Evolutionary conservation across 2,797 vertebrate species (phyloP).

Genomic region (Poecilia gillii): DNA sequence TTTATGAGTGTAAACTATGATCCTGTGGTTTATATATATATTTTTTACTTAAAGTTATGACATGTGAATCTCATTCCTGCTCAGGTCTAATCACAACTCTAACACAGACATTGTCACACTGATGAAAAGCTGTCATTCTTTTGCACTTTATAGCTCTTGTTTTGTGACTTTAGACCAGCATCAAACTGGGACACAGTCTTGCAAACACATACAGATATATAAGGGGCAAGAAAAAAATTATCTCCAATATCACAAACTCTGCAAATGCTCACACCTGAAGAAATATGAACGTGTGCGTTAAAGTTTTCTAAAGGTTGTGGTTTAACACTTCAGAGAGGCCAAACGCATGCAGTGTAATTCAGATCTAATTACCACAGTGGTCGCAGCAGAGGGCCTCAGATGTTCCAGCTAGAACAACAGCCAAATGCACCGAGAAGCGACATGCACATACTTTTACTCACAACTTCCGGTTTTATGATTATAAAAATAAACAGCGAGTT

Average conservation of each 20-base stretch:
- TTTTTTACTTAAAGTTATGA: background rate
- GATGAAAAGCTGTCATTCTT: background rate
- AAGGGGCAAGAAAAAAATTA: background rate
- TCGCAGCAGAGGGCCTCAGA: conserved; percentile 10
- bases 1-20: background rate
- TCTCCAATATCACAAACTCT: background rate
- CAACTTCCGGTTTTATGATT: conserved; percentile 19
- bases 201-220: background rate
- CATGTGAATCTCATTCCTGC: background rate
- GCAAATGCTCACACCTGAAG: background rate
- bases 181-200: background rate
- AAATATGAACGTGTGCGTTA: background rate
- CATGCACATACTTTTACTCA: background rate
- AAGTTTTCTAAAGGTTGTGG: background rate
- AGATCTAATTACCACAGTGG: background rate
- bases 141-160: background rate
- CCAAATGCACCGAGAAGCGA: background rate
- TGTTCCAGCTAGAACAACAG: conserved; percentile 20
- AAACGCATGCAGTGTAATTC: background rate
- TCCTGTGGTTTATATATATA: background rate
- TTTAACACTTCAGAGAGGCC: background rate
- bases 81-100: background rate
- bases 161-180: background rate
- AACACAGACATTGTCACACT: background rate
- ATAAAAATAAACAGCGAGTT: conserved; percentile 37